Evolutionary conservation across 2,797 vertebrate genomes (phyloP).

Genomic region (Lutjanus campechanus): DNA sequence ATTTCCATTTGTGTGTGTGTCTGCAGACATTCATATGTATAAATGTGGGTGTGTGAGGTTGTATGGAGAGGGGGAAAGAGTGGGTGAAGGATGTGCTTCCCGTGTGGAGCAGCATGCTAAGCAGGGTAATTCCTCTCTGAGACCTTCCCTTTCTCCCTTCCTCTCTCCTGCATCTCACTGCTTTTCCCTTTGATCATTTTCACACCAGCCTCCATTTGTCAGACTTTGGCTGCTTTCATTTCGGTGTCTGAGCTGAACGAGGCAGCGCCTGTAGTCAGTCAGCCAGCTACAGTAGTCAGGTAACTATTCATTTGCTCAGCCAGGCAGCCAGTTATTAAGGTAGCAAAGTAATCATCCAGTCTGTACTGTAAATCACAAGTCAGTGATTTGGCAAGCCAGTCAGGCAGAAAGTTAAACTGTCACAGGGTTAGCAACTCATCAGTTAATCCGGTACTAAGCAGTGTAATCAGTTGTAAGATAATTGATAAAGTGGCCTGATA

Average conservation of each 20-base stretch:
- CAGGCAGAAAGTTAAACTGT: not conserved
- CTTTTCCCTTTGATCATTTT: conserved; percentile 63
- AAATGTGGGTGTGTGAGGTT: not conserved
- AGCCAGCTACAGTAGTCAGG: not conserved
- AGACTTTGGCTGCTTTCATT: conserved; percentile 55
- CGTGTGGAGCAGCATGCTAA: conserved; percentile 51
- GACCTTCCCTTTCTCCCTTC: conserved; percentile 13
- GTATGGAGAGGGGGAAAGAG: not conserved
- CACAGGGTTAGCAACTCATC: not conserved
- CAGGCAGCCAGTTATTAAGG: not conserved
- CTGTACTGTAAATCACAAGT: conserved; percentile 22
- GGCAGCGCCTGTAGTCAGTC: conserved; percentile 28
- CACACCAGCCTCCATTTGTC: conserved; percentile 55
- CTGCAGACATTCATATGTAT: conserved; percentile 22
- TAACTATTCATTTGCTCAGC: not conserved
- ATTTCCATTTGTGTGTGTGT: conserved; percentile 19
- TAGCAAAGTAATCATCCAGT: conserved; percentile 23
- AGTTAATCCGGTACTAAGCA: not conserved
- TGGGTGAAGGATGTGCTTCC: conserved; percentile 19
- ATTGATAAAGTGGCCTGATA: not conserved
- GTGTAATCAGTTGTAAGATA: not conserved
- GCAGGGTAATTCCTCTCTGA: conserved; percentile 24
- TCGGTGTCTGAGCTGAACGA: conserved; percentile 9
- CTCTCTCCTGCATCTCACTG: conserved; percentile 1
- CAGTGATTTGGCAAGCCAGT: not conserved